These are phyloP conservation scores for Phalacrocorax aristotelis DNA, from an alignment of 2,113 vertebrate species.

Conservation along the genomic window DNA sequence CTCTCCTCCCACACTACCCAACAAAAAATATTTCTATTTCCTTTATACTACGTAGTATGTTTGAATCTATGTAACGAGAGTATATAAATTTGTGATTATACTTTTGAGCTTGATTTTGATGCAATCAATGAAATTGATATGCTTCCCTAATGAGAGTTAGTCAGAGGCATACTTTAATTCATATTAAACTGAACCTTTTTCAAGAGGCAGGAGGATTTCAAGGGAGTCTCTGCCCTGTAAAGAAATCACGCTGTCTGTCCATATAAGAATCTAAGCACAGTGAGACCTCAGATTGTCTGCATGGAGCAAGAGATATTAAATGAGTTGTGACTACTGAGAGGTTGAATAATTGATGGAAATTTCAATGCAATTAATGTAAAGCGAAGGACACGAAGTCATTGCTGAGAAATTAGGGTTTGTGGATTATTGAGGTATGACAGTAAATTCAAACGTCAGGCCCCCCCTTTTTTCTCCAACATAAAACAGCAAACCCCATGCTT, in stretches of 20 bases:
- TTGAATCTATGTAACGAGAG: background rate
- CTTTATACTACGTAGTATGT: background rate
- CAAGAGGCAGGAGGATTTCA: background rate
- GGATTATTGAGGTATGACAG: background rate
- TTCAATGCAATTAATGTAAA: conserved; percentile 11
- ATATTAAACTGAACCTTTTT: background rate
- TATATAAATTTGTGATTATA: background rate
- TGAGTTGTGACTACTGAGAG: background rate
- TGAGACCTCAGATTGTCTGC: background rate
- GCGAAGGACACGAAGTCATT: background rate
- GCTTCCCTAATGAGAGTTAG: background rate
- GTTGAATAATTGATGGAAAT: background rate
- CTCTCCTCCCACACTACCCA: background rate
- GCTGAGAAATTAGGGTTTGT: conserved; percentile 12
- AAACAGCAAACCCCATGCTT: background rate
- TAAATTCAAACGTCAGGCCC: background rate
- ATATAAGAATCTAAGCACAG: background rate
- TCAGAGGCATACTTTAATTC: background rate
- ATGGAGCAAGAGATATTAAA: background rate
- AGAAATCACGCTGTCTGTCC: background rate
- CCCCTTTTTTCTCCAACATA: background rate
- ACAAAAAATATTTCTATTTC: background rate
- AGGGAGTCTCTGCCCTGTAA: background rate
- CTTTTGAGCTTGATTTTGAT: background rate
- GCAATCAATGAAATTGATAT: background rate